Base-by-base conservation (phyloP, 2,888 invertebrate genomes). In the Pseudococcus longispinus region DNA sequence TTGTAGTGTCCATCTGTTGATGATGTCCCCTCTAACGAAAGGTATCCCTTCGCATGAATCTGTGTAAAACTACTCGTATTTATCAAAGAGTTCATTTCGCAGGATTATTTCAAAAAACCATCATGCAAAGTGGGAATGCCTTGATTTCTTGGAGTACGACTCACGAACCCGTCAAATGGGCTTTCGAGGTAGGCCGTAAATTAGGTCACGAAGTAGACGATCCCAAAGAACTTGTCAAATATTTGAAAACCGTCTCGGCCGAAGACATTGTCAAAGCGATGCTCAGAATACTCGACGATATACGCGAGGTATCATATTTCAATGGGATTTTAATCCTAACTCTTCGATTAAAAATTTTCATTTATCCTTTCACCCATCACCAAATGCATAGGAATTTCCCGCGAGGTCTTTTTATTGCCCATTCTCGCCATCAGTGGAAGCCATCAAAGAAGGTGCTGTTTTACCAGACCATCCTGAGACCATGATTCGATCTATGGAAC, bases 41-140 rank as follows among this genome's bases (percentile, higher is more conserved):
- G 84, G 88, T 88, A 60, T 8, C 23, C 23, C 5, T n/a, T n/a
- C 3, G n/a, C 95, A 95, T 89, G 95, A 95, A 3, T 95, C 94
- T 90, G 92, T 93, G 88, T 93, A 93, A 2, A 37, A 37, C 9
- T 37, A 37, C 37, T 37, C 37, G 0, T 4, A 37, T 37, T 32
- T 37, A 32, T 37, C 8, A 9, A 37, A 37, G 9, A 8, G 9
- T 37, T 9, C 4, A 37, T 4, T 8, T 37, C n/a, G 29, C 46
- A 87, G 85, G 83, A n/a, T 83, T 51, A 29, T 83, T 88, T n/a
- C 55, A 42, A 15, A 87, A 83, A 77, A 87, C 87, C 23, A 87
- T 88, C 1, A 29, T 87, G 37, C 86, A 86, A 77, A 88, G 86
- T 55, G 84, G 83, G 6, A 85, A 20, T 42, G 32, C 60, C 8